Base-by-base conservation (phyloP, 2,113 vertebrate genomes). In the Ancistrus triradiatus region DNA sequence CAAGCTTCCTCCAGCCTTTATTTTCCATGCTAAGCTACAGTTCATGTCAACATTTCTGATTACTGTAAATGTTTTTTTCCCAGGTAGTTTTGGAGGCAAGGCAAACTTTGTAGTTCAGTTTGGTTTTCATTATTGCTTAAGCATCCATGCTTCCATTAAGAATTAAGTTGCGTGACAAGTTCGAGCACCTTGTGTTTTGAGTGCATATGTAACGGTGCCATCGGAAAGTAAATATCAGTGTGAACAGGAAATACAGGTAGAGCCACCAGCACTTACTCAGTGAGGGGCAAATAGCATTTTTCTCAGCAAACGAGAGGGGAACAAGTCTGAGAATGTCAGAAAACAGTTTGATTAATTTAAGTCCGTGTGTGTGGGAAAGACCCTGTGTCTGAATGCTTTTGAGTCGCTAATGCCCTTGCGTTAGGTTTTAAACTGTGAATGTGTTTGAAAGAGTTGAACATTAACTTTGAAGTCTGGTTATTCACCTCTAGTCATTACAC, bases 381-480 rank as follows among this genome's bases (percentile, higher is more conserved):
- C 63, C 69, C 66, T 56, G 63, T 17, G n/a, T 46, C 2, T n/a
- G 1, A 31, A 44, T 24, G 44, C 22, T n/a, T 21, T 37, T 11
- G 18, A 33, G 40, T 35, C 3, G 19, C 19, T 53, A 10, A 33
- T 35, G 50, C n/a, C 50, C 50, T 64, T 63, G 47, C 33, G 50
- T 35, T 21, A 3, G 21, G 13, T 33, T 33, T 53, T 6, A 27
- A 31, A 22, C 11, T 56, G 37, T 58, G 42, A 42, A n/a, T 40
- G 13, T 37, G 57, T 44, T 50, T 51, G 51, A 46, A 31, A 31
- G 8, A 2, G 65, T 73, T 68, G 53, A 72, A 52, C 35, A 68
- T 72, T 72, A 72, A 68, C 70, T 33, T 22, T 57, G 31, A 31
- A 31, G 15, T 14, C 25, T 17, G 53, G 64, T 59, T 50, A 66